phyloP scores from a whole-genome alignment of 2,888 invertebrate species.

The Lymantria monacha region DNA sequence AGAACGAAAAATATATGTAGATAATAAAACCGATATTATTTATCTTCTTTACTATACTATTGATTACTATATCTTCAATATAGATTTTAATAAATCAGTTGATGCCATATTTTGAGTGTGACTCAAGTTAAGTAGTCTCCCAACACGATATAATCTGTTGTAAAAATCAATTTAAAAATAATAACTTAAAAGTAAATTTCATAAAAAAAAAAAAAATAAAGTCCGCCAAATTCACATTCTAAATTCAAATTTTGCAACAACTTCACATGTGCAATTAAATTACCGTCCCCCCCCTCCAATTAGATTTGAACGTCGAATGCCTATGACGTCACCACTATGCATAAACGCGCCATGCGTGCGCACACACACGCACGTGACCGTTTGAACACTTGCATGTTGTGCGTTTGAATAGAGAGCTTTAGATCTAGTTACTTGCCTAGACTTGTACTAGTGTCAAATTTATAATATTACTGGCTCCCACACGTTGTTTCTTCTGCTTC shows the following conservation, averaged over 20 bases:
- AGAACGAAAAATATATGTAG: too few relatives aligned
- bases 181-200: too few relatives aligned
- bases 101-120: too few relatives aligned
- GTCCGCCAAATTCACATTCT: not conserved
- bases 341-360: constrained; percentile 28
- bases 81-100: too few relatives aligned
- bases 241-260: not conserved
- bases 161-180: too few relatives aligned
- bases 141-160: too few relatives aligned
- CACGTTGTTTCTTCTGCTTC: too few relatives aligned
- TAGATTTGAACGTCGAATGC: constrained; percentile 8
- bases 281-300: constrained; percentile 7
- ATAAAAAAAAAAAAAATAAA: too few relatives aligned
- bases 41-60: too few relatives aligned
- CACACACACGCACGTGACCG: constrained; percentile 23
- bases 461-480: not conserved
- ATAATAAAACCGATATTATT: too few relatives aligned
- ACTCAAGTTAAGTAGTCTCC: too few relatives aligned
- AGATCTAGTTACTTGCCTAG: constrained; percentile 3
- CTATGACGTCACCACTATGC: constrained; percentile 35
- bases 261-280: constrained; percentile 7
- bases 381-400: constrained; percentile 25
- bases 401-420: constrained; percentile 9
- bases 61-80: too few relatives aligned
- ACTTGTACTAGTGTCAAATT: not conserved